Evolutionary conservation across 2,113 vertebrate genomes (phyloP), one percentile per base, ranked within the genome.

Genomic region (Pelvicachromis taeniatus): DNA sequence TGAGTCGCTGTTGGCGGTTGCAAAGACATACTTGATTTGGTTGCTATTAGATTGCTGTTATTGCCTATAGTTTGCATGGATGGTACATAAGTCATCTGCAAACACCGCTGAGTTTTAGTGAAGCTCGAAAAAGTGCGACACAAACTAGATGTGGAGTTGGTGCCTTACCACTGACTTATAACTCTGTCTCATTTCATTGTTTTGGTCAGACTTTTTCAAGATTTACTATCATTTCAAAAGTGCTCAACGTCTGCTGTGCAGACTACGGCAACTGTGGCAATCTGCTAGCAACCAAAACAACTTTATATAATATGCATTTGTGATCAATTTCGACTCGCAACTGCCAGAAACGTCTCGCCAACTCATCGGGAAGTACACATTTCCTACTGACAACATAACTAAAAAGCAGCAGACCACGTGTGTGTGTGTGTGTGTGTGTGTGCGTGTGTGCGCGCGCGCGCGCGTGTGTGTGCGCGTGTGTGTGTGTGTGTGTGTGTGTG

Each of bases 301-400:
- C 23, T 48, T 45, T 7, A 29, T 13, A 38, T 63, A 63, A 23
- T 1, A 45, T 1, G 2, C 42, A 29, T 73, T 73, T 29, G 42
- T 29, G 16, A 17, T 29, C 16, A 73, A 8, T 31, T 73, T 48
- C 0, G 0, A 26, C 68, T 73, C 16, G 26, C 0, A 17, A 48
- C 42, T 50, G 42, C 42, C 4, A 50, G 42, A 29, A 50, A 19
- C 23, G 0, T 2, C 40, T 31, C 1, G 6, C 19, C 68, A 73
- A 31, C 68, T 73, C 42, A 48, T 31, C 5, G 9, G 68, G 16
- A 29, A 50, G 42, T 73, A 31, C 42, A 29, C 16, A 3, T 73
- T 73, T 48, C 1, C 16, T 16, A 16, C 68, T 48, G 23, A 73
- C 38, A 68, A 38, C 0, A 23, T 31, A 14, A 40, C 19, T 59